phyloP scores from a whole-genome alignment of 2,113 vertebrate genomes.

The Blennius ocellaris region DNA sequence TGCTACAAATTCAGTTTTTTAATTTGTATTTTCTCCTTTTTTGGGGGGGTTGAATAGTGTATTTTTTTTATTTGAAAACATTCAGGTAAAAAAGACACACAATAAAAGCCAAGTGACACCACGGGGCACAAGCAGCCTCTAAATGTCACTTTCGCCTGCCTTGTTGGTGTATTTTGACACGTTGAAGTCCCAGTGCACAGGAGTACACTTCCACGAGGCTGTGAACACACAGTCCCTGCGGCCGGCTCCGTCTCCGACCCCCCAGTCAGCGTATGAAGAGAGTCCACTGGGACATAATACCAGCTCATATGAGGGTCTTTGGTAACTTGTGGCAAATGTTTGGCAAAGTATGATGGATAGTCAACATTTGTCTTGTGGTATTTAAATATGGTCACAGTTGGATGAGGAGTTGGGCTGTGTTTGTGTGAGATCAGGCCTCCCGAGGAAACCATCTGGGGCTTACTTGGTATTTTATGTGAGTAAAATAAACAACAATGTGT shows the following conservation, averaged over 20 bases:
- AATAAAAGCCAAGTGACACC: slow-evolving; percentile 26
- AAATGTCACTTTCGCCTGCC: slow-evolving; percentile 52
- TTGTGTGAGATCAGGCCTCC: too few relatives aligned
- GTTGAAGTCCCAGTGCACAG: slow-evolving; percentile 56
- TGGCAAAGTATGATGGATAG: slow-evolving; percentile 18
- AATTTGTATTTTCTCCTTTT: neutral
- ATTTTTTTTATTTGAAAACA: neutral
- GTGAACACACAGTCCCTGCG: slow-evolving; percentile 51
- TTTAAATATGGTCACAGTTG: slow-evolving; percentile 26
- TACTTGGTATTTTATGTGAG: too few relatives aligned
- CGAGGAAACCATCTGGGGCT: too few relatives aligned
- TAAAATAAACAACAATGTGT: too few relatives aligned
- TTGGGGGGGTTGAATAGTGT: too few relatives aligned
- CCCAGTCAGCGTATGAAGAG: slow-evolving; percentile 28
- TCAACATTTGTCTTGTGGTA: slow-evolving; percentile 31
- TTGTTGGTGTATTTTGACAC: slow-evolving; percentile 65
- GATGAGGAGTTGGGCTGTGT: neutral
- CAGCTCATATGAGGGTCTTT: slow-evolving; percentile 51
- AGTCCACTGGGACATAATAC: slow-evolving; percentile 53
- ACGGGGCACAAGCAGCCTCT: slow-evolving; percentile 35
- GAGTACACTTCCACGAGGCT: slow-evolving; percentile 35
- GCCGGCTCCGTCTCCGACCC: slow-evolving; percentile 59
- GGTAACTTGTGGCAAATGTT: slow-evolving; percentile 32
- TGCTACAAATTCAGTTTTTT: too few relatives aligned
- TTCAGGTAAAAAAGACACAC: neutral